Base-by-base conservation (phyloP, 1,140 invertebrate species). In the Colletes gigas region DNA sequence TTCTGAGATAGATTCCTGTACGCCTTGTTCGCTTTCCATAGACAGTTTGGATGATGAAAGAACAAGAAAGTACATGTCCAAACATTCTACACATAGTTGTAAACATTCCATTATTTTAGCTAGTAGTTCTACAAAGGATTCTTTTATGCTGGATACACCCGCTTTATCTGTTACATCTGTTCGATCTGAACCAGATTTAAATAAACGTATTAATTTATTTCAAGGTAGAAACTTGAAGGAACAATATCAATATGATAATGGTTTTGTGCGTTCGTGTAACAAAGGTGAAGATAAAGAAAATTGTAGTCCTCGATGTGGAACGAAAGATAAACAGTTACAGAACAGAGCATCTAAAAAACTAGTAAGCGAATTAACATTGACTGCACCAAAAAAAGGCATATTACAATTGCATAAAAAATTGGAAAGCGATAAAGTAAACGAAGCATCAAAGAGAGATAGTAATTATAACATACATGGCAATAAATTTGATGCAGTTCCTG, bases 161-260 rank as follows among this genome's bases (percentile, higher is more conserved):
- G 21, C 15, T 21, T 39, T 55, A 44, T 68, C n/a, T 41, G 12
- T 8, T 8, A 44, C 12, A 70, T 14, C 4, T 30, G 30, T 4
- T 55, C 63, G 15, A 4, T 17, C 1, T 30, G 59, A 6, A 17
- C 50, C 66, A 60, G 83, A 85, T 52, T 78, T 85, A 59, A 85
- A 85, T 66, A 85, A 85, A 66, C 39, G 84, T 57, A 78, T 85
- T 59, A 50, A 85, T 66, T 44, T 78, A 41, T 70, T 74, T 66
- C 30, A 75, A n/a, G 55, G 39, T 54, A 55, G 52, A 21, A 14
- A 62, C 1, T 4, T 71, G 14, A 63, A 19, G 10, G 67, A 65
- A 4, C 52, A 73, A 71, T 15, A 6, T 3, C 1, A 14, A 21
- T 19, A 0, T 71, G 5, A 6, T 68, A 19, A 47, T 54, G 39